Base-by-base conservation (phyloP, 2,797 vertebrate genomes). In the Botia almorhae region DNA sequence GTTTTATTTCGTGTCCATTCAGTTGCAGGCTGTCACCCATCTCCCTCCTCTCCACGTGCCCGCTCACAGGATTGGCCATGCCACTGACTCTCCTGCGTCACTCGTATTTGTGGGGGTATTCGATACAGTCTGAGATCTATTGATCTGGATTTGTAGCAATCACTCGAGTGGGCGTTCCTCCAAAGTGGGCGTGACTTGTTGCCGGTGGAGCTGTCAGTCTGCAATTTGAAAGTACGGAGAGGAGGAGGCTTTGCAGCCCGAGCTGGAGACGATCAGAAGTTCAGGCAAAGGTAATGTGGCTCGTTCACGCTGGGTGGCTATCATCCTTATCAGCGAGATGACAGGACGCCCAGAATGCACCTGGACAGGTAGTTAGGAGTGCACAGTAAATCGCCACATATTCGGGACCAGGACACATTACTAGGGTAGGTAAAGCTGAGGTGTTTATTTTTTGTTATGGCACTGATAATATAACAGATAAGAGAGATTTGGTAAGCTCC, bases 41-140 rank as follows among this genome's bases (percentile, higher is more conserved):
- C 60, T 77, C 71, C 82, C 79, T 17, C 82, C 63, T 46, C 39
- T 75, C 33, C 83, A 88, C 82, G 86, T 90, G 84, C 55, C 17
- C 58, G 43, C 29, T 69, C 58, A 60, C 78, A 71, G 60, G 82
- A 87, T 84, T 85, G 81, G 84, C 78, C 70, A 67, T 21, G 76
- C 46, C 75, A 12, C 39, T 10, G 50, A 55, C 6, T 70, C 67
- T 55, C 61, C 46, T 81, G 60, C 86, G 85, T 13, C 3, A 29
- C 11, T 68, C 16, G 81, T 81, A 82, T 85, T 91, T 85, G 88
- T 80, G 85, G 36, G 21, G 43, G 64, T 60, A 43, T 72, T 36
- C 48, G 4, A 11, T 14, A 12, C 58, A 77, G 81, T 69, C 6
- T 36, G 14, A 46, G 53, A 19, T 17, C 63, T 56, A 75, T 69